phyloP scores from a whole-genome alignment of 2,797 vertebrate genomes.

The Pyrrhura leucotis region DNA sequence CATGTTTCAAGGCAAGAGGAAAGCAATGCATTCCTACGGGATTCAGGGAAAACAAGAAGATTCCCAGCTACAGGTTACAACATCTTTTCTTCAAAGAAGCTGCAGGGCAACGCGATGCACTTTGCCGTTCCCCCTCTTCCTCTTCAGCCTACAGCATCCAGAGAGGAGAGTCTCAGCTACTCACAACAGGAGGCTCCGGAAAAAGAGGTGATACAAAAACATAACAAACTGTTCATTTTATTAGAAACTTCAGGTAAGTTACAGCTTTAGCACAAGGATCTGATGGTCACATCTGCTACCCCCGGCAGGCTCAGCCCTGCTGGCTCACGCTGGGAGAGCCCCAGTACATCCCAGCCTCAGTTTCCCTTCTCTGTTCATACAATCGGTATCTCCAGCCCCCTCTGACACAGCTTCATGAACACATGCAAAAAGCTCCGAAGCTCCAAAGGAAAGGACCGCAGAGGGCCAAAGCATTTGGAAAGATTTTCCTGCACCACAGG shows the following conservation, averaged over 20 bases:
- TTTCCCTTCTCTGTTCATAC: background rate
- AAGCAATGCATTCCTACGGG: fast-evolving
- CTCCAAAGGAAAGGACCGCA: background rate
- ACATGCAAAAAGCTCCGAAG: background rate
- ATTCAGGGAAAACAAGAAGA: background rate
- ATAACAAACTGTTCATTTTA: constrained; percentile 35
- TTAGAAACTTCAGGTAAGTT: constrained; percentile 7
- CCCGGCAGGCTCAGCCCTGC: background rate
- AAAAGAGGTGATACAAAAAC: constrained; percentile 35
- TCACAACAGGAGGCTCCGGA: background rate
- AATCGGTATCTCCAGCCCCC: background rate
- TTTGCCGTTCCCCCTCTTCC: background rate
- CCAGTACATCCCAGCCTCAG: background rate
- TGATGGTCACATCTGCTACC: background rate
- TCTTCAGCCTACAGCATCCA: background rate
- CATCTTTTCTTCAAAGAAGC: background rate
- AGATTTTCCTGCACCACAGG: background rate
- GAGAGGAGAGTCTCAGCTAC: background rate
- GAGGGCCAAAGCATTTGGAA: background rate
- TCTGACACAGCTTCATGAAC: background rate
- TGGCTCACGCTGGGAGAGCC: background rate
- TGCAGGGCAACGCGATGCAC: fast-evolving
- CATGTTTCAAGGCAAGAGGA: fast-evolving
- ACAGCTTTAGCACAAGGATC: background rate
- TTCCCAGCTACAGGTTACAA: background rate